Evolutionary conservation across 1,140 invertebrate genomes (phyloP).

Genomic region (Aricia agestis): DNA sequence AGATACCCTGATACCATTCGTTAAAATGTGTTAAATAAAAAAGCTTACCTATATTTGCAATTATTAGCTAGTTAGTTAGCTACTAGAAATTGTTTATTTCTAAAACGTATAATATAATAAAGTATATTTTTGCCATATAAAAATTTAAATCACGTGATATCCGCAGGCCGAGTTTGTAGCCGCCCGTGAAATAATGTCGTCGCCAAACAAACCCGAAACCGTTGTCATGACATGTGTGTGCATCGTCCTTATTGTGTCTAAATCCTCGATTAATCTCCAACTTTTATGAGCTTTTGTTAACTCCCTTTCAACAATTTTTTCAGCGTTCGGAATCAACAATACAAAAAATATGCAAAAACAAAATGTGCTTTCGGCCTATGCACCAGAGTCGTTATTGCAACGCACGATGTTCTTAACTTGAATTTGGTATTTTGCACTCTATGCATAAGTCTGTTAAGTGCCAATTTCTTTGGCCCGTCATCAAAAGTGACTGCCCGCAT

Average conservation of each 20-base stretch:
- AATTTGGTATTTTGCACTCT: not conserved
- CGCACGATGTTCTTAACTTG: not conserved
- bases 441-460: not conserved
- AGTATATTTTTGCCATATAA: no score
- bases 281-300: constrained; percentile 72
- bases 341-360: constrained; percentile 20
- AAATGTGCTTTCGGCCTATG: constrained; percentile 23
- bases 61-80: no score
- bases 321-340: constrained; percentile 41
- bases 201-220: constrained; percentile 44
- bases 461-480: constrained; percentile 29
- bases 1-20: no score
- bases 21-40: no score
- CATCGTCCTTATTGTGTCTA: constrained; percentile 60
- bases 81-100: no score
- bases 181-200: constrained; percentile 33
- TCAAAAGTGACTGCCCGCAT: constrained; percentile 39
- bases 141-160: not conserved
- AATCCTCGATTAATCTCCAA: constrained; percentile 74
- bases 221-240: constrained; percentile 56
- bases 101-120: no score
- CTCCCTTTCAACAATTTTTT: constrained; percentile 59
- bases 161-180: not conserved
- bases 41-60: no score
- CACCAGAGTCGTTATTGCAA: constrained; percentile 21